Evolutionary conservation across 1,140 invertebrate genomes (phyloP).

Genomic region (Galleria mellonella): DNA sequence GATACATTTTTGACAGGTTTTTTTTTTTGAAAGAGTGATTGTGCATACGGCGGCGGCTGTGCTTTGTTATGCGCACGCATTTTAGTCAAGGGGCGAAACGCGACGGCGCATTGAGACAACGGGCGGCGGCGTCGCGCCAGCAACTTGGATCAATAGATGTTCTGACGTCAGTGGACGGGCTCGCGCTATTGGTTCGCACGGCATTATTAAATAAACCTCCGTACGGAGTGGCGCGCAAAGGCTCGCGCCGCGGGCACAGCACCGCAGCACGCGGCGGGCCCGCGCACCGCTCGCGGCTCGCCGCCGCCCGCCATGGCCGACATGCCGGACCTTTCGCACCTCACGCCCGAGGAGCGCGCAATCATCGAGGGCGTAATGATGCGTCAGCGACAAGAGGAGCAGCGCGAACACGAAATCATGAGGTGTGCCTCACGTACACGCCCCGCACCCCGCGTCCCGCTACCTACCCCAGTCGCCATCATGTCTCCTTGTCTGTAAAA

Average conservation of each 20-base stretch:
- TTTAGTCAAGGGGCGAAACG: constrained; percentile 6
- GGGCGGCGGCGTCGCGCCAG: constrained; percentile 28
- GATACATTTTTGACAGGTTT: background rate
- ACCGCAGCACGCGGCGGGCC: constrained; percentile 66
- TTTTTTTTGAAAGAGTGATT: background rate
- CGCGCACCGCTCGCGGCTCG: constrained; percentile 50
- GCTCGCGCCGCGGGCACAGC: constrained; percentile 60
- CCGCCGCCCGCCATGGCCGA: constrained; percentile 79
- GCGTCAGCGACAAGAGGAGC: constrained; percentile 97
- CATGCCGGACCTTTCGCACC: constrained; percentile 97
- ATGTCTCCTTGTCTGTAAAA: constrained; percentile 22
- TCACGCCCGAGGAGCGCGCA: constrained; percentile 96
- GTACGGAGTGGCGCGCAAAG: constrained; percentile 48
- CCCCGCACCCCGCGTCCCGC: constrained; percentile 16
- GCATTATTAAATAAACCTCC: constrained; percentile 69
- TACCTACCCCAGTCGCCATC: constrained; percentile 15
- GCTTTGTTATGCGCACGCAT: constrained; percentile 44
- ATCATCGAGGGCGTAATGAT: constrained; percentile 98
- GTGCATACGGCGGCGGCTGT: constrained; percentile 7
- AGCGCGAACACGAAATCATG: constrained; percentile 95
- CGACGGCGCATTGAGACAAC: constrained; percentile 11
- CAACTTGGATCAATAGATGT: constrained; percentile 51
- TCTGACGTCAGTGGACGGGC: constrained; percentile 62
- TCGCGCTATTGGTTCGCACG: constrained; percentile 62
- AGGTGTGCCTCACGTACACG: constrained; percentile 79